Percentiles rank a stretch among this genome's conserved stretches.
Conservation (phyloP, 2,888 invertebrate species). For the Thereva nobilitata region DNA sequence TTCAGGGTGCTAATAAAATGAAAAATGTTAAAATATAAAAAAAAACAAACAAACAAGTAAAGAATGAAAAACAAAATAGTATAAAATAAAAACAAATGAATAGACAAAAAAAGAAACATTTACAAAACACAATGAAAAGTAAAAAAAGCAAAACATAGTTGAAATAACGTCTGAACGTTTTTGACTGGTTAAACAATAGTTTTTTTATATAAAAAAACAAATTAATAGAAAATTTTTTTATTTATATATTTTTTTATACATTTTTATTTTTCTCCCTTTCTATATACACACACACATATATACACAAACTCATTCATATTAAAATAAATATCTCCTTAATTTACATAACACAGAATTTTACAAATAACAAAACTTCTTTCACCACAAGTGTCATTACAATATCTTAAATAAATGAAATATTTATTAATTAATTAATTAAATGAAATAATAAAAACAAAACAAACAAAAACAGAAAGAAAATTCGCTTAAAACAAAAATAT, state of each 20-base stretch:
- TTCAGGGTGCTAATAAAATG: constrained; percentile 57
- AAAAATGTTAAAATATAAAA: constrained; percentile 37
- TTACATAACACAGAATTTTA: not conserved
- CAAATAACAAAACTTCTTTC: constrained; percentile 40
- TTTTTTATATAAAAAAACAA: constrained; percentile 12
- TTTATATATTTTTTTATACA: constrained; percentile 33
- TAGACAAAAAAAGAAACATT: constrained; percentile 19
- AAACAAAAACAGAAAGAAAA: constrained; percentile 7
- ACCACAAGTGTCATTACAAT: constrained; percentile 49
- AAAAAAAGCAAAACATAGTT: constrained; percentile 20
- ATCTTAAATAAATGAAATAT: constrained; percentile 33
- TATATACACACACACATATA: constrained; percentile 13
- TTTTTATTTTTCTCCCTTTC: constrained; percentile 33
- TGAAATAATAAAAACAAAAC: constrained; percentile 22
- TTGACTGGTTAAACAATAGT: constrained; percentile 40
- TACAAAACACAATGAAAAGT: not conserved
- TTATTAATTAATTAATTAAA: constrained; percentile 35
- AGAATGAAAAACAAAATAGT: constrained; percentile 29
- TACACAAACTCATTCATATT: not conserved
- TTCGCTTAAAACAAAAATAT: constrained; percentile 15
- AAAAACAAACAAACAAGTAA: constrained; percentile 38
- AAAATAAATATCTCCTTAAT: not conserved
- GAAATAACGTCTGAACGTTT: constrained; percentile 39
- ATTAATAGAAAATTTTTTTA: constrained; percentile 23
- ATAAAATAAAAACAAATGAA: constrained; percentile 14